Evolutionary conservation across 1,140 invertebrate genomes (phyloP).

Genomic region (Drosophila azteca): DNA sequence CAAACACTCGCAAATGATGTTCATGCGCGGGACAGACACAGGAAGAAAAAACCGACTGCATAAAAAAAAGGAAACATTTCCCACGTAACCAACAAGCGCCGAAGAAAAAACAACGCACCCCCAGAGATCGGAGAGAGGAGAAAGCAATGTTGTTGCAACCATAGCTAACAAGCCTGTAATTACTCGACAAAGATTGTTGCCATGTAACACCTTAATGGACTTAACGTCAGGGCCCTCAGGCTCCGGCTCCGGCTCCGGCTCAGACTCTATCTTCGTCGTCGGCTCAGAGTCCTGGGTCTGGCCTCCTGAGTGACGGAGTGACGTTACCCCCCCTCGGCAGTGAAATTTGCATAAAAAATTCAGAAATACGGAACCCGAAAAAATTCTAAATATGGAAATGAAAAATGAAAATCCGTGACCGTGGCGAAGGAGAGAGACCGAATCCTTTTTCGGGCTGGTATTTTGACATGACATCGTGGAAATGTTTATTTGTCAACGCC

Average conservation of each 20-base stretch:
- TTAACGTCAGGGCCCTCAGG: conserved; percentile 24
- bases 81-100: conserved; percentile 57
- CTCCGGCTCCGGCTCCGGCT: background rate
- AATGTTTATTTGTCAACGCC: conserved; percentile 72
- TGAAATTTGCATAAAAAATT: conserved; percentile 72
- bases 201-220: conserved; percentile 77
- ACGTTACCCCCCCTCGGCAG: conserved; percentile 28
- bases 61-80: conserved; percentile 62
- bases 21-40: conserved; percentile 14
- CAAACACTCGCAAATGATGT: conserved; percentile 68
- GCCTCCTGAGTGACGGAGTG: conserved; percentile 5
- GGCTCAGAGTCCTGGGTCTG: background rate
- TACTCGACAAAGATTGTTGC: conserved; percentile 74
- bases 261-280: background rate
- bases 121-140: conserved; percentile 23
- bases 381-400: conserved; percentile 22
- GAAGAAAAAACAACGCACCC: conserved; percentile 31
- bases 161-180: conserved; percentile 80
- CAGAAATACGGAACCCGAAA: conserved; percentile 5
- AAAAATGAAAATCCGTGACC: conserved; percentile 32
- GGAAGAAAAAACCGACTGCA: conserved; percentile 22
- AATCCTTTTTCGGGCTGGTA: conserved; percentile 40
- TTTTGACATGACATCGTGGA: conserved; percentile 74
- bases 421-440: conserved; percentile 3
- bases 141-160: conserved; percentile 72